Evolutionary conservation across 2,113 vertebrate genomes (phyloP).

Genomic region (Pluvialis apricaria): DNA sequence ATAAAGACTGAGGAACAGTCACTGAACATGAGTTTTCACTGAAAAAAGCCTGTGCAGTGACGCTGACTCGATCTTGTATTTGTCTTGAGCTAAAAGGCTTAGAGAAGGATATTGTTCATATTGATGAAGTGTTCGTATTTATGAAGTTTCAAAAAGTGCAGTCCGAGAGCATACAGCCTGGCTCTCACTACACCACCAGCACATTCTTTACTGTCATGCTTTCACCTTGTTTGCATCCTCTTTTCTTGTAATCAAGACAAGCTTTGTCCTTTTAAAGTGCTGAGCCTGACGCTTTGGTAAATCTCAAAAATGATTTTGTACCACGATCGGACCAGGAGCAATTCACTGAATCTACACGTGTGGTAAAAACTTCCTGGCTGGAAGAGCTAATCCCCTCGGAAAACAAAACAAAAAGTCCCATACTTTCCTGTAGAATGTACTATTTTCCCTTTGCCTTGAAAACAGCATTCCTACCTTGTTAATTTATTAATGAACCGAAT

Average conservation of each 20-base stretch:
- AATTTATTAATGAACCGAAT: background rate
- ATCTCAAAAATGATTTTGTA: slow-evolving; percentile 7
- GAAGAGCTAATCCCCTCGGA: background rate
- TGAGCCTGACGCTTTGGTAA: fast-evolving
- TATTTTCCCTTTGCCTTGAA: slow-evolving; percentile 7
- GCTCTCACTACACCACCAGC: fast-evolving
- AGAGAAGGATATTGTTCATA: background rate
- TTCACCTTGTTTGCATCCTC: background rate
- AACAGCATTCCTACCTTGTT: background rate
- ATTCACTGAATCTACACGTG: background rate
- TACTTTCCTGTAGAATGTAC: background rate
- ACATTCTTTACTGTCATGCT: background rate
- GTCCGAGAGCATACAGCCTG: background rate
- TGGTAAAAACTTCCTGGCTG: slow-evolving; percentile 38
- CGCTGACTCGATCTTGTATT: background rate
- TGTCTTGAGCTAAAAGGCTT: background rate
- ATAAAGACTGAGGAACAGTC: background rate
- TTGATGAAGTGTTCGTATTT: background rate
- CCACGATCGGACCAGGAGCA: background rate
- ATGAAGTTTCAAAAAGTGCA: background rate
- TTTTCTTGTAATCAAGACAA: background rate
- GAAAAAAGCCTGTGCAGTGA: background rate
- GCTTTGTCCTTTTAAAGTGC: background rate
- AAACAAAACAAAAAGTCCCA: slow-evolving; percentile 21
- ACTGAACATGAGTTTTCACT: background rate